These are phyloP conservation scores for Limosa lapponica DNA, from an alignment of 2,797 vertebrate genomes.

Conservation along the genomic window DNA sequence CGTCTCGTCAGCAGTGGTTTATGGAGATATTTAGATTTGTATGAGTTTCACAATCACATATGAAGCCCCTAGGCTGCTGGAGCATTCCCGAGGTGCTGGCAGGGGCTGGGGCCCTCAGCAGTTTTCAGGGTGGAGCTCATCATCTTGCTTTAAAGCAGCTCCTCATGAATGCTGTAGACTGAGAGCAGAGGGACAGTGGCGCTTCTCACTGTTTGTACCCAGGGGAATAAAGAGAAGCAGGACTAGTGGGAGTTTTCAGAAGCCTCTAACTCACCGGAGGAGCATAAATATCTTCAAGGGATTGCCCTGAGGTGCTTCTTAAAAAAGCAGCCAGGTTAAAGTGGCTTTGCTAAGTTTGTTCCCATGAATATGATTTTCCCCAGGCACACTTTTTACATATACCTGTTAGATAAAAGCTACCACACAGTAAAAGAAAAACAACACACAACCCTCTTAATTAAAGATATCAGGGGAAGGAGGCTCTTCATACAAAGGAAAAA, in stretches of 20 bases:
- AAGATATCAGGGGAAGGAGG: slow-evolving; percentile 45
- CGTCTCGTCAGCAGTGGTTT: neutral
- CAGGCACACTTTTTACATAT: slow-evolving; percentile 63
- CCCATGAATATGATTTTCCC: slow-evolving; percentile 71
- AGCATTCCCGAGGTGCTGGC: neutral
- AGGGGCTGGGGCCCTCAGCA: neutral
- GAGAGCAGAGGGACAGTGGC: slow-evolving; percentile 27
- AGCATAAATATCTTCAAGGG: slow-evolving; percentile 66
- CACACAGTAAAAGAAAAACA: slow-evolving; percentile 56
- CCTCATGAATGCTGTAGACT: neutral
- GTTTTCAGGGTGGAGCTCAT: neutral
- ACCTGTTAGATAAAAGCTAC: slow-evolving; percentile 67
- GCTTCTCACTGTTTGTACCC: slow-evolving; percentile 38
- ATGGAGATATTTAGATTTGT: neutral
- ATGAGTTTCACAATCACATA: neutral
- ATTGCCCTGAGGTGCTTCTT: slow-evolving; percentile 57
- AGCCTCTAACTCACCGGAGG: slow-evolving; percentile 44
- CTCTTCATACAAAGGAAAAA: neutral
- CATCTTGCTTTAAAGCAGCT: neutral
- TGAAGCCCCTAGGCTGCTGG: neutral
- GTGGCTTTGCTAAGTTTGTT: slow-evolving; percentile 64
- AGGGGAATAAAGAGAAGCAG: slow-evolving; percentile 29
- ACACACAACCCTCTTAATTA: slow-evolving; percentile 59
- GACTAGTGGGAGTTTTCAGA: slow-evolving; percentile 53
- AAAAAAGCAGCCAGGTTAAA: slow-evolving; percentile 62